Evolutionary conservation across 1,140 invertebrate genomes (phyloP).

Genomic region (Caenorhabditis tropicalis): DNA sequence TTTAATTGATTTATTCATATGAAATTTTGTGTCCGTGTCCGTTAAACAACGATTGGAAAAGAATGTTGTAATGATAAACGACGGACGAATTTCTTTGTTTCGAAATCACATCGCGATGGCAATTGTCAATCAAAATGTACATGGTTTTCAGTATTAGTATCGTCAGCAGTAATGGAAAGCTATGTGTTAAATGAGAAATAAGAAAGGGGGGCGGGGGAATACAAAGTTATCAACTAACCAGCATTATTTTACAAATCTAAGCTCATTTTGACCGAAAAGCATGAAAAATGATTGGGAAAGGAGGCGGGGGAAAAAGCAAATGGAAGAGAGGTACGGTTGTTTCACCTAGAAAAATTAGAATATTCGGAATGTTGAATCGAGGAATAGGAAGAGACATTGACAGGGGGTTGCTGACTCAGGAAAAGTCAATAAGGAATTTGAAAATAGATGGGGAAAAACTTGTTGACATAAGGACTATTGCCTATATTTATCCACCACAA

Average conservation of each 20-base stretch:
- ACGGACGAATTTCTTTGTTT: background rate
- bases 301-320: too few species aligned
- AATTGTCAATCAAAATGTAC: conserved; percentile 18
- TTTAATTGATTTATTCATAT: too few species aligned
- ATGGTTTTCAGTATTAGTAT: conserved; percentile 13
- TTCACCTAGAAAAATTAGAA: conserved; percentile 14
- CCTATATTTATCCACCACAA: conserved; percentile 32
- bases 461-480: conserved; percentile 15
- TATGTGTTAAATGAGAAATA: too few species aligned
- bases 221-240: background rate
- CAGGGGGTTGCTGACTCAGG: conserved; percentile 18
- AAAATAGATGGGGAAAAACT: background rate
- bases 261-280: conserved; percentile 36
- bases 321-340: background rate
- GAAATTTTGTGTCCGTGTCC: too few species aligned
- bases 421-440: conserved; percentile 30
- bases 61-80: background rate
- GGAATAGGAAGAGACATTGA: conserved; percentile 28
- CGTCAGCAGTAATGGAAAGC: too few species aligned
- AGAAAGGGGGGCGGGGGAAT: background rate
- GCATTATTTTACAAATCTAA: conserved; percentile 38
- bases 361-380: conserved; percentile 41
- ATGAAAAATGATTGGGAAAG: background rate
- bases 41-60: too few species aligned
- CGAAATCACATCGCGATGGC: conserved; percentile 37